Evolutionary conservation across 2,888 invertebrate species (phyloP).

Genomic region (Cephus pygmeus): DNA sequence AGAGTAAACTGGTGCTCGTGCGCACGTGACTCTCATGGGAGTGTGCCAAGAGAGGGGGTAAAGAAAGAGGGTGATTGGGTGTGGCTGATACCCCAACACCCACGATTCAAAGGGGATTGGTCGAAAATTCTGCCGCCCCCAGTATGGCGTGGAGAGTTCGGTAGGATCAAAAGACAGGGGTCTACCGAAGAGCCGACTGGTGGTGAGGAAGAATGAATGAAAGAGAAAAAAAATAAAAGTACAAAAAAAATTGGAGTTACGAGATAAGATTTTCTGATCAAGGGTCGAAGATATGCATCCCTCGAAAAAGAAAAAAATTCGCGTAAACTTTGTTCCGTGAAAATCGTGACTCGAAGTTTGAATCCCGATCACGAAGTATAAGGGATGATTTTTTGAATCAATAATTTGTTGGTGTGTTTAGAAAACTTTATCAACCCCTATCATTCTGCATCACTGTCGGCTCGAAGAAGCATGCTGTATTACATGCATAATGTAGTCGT

Average conservation of each 20-base stretch:
- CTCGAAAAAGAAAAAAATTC: neutral
- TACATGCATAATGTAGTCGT: neutral
- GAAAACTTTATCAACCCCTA: neutral
- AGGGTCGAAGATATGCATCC: neutral
- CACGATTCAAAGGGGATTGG: conserved; percentile 51
- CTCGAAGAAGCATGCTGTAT: neutral
- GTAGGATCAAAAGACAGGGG: neutral
- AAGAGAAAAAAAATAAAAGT: neutral
- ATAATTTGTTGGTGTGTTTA: neutral
- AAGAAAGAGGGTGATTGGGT: conserved; percentile 31
- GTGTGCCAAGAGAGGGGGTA: neutral
- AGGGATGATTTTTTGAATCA: neutral
- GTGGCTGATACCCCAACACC: conserved; percentile 49
- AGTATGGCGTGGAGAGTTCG: conserved; percentile 56
- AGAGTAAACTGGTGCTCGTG: conserved; percentile 49
- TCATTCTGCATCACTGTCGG: neutral
- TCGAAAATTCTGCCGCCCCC: conserved; percentile 53
- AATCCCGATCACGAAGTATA: neutral
- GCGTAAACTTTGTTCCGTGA: neutral
- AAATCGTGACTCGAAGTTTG: neutral
- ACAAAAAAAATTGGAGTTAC: neutral
- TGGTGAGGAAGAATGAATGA: neutral
- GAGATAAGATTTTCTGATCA: neutral
- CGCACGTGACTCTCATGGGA: conserved; percentile 57
- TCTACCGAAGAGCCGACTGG: neutral